These are phyloP conservation scores for Arion vulgaris DNA, from an alignment of 1,140 invertebrate species.

Conservation along the genomic window DNA sequence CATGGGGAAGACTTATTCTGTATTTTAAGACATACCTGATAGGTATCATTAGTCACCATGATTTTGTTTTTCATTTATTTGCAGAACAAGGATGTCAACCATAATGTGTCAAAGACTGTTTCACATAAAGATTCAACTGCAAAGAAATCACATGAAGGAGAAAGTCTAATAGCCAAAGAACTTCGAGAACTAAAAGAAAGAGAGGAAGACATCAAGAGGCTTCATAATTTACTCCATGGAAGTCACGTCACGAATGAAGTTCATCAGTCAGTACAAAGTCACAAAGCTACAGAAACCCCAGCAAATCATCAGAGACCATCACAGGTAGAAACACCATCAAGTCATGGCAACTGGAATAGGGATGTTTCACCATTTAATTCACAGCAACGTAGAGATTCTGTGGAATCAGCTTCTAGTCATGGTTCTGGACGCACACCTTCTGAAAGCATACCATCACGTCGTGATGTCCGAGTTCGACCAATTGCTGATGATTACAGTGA, in stretches of 20 bases:
- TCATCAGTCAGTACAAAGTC: neutral
- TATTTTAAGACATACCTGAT: too few relatives aligned
- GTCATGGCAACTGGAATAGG: slow-evolving; percentile 43
- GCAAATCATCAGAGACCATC: slow-evolving; percentile 6
- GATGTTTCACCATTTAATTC: slow-evolving; percentile 52
- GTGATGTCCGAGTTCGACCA: slow-evolving; percentile 46
- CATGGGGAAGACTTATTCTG: too few relatives aligned
- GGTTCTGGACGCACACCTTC: slow-evolving; percentile 54
- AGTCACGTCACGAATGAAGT: slow-evolving; percentile 7
- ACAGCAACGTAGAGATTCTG: slow-evolving; percentile 42
- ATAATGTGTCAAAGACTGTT: slow-evolving; percentile 47
- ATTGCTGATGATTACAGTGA: neutral
- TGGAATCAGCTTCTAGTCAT: slow-evolving; percentile 53
- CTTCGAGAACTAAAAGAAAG: slow-evolving; percentile 72
- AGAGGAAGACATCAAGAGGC: slow-evolving; percentile 72
- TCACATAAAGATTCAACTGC: slow-evolving; percentile 60
- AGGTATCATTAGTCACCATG: too few relatives aligned
- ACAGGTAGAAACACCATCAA: neutral
- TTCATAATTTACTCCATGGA: neutral
- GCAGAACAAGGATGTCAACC: slow-evolving; percentile 48
- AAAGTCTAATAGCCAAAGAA: slow-evolving; percentile 74
- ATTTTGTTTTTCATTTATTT: neutral
- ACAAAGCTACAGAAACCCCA: neutral
- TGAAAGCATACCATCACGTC: slow-evolving; percentile 54
- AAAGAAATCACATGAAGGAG: slow-evolving; percentile 58